phyloP scores from a whole-genome alignment of 1,140 invertebrate genomes.

The Tetragnatha versicolor region DNA sequence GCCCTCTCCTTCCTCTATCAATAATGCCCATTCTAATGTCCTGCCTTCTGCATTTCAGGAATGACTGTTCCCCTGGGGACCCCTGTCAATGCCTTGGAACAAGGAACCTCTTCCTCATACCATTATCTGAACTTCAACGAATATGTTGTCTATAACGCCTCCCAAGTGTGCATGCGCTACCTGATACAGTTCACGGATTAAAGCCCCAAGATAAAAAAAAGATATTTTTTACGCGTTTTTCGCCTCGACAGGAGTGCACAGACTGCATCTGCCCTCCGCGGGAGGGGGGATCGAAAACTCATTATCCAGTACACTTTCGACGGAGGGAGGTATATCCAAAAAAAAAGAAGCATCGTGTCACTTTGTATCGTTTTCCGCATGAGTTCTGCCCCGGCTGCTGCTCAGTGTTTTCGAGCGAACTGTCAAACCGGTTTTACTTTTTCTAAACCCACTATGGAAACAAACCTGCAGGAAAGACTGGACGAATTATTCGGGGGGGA shows the following conservation, averaged over 20 bases:
- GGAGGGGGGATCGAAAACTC: background rate
- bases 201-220: conserved; percentile 6
- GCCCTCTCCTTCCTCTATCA: no score
- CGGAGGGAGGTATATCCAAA: background rate
- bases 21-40: no score
- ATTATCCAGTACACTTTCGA: background rate
- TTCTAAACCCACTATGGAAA: background rate
- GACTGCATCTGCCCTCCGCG: background rate
- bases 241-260: background rate
- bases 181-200: conserved; percentile 59
- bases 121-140: conserved; percentile 62
- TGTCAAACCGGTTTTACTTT: conserved; percentile 8
- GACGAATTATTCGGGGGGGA: background rate
- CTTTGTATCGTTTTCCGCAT: conserved; percentile 6
- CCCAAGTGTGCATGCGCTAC: conserved; percentile 64
- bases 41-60: conserved; percentile 56
- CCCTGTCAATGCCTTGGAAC: conserved; percentile 51
- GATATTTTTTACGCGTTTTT: conserved; percentile 27
- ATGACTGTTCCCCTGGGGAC: conserved; percentile 61
- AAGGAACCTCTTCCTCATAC: conserved; percentile 44
- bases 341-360: background rate
- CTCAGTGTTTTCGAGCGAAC: background rate
- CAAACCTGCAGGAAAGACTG: background rate
- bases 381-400: background rate
- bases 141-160: conserved; percentile 64